phyloP scores from a whole-genome alignment of 2,888 invertebrate genomes.

The Tuberolachnus salignus region DNA sequence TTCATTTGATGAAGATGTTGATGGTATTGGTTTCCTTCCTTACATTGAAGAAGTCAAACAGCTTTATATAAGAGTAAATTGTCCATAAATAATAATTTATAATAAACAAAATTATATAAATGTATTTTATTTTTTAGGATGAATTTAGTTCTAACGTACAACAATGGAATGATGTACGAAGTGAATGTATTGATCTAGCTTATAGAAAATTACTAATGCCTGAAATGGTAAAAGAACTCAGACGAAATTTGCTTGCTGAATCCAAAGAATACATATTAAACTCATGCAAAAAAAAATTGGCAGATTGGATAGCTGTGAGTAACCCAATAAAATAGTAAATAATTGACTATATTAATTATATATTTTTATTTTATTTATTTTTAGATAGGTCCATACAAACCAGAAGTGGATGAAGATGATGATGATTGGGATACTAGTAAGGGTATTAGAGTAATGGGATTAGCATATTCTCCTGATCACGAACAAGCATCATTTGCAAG shows the following conservation, averaged over 20 bases:
- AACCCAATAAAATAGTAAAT: not conserved
- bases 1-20: slow-evolving; percentile 75
- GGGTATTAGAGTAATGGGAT: slow-evolving; percentile 83
- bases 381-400: slow-evolving; percentile 78
- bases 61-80: slow-evolving; percentile 75
- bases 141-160: slow-evolving; percentile 93
- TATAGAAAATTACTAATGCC: slow-evolving; percentile 88
- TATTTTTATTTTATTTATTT: slow-evolving; percentile 1
- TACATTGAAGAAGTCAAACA: slow-evolving; percentile 91
- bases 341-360: not conserved
- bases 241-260: slow-evolving; percentile 79
- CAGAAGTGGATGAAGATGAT: slow-evolving; percentile 78
- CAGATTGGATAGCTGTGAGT: slow-evolving; percentile 82
- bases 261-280: slow-evolving; percentile 84
- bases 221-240: slow-evolving; percentile 84
- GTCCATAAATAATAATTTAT: not conserved
- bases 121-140: slow-evolving; percentile 67
- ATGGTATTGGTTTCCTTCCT: slow-evolving; percentile 74
- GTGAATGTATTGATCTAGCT: slow-evolving; percentile 86
- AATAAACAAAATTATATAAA: slow-evolving; percentile 57
- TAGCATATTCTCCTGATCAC: slow-evolving; percentile 86
- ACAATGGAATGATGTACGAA: slow-evolving; percentile 92
- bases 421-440: slow-evolving; percentile 86
- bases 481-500: slow-evolving; percentile 87
- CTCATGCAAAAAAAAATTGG: slow-evolving; percentile 83